Evolutionary conservation across 2,888 invertebrate species (phyloP).

Genomic region (Bedellia somnulentella): DNA sequence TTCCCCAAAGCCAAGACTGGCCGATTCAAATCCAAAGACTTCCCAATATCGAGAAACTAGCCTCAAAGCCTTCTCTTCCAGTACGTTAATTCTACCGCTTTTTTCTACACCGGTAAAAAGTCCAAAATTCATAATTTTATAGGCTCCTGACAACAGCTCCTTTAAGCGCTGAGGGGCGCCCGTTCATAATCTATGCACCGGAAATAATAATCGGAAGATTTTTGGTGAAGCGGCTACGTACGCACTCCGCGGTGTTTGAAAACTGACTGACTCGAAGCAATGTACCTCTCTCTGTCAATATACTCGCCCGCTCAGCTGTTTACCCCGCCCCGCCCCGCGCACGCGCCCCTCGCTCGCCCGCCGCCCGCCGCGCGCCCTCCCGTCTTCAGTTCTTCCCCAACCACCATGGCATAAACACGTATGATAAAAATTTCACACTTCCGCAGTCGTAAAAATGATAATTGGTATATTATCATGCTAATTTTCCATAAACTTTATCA

Average conservation of each 20-base stretch:
- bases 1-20: conserved; percentile 46
- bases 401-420: neutral
- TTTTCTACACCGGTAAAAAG: conserved; percentile 44
- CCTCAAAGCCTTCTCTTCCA: conserved; percentile 48
- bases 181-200: conserved; percentile 39
- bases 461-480: neutral
- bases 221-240: conserved; percentile 36
- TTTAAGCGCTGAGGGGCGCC: conserved; percentile 37
- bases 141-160: conserved; percentile 46
- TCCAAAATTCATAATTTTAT: conserved; percentile 61
- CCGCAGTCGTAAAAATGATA: too few relatives aligned
- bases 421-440: neutral
- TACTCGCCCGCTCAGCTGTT: conserved; percentile 63
- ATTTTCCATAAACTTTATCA: neutral
- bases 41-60: conserved; percentile 57
- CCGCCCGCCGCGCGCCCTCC: conserved; percentile 21
- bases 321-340: conserved; percentile 34
- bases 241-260: conserved; percentile 47
- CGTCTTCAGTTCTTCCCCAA: too few relatives aligned
- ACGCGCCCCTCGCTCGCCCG: conserved; percentile 27
- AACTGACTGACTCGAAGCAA: conserved; percentile 61
- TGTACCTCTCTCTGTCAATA: conserved; percentile 61
- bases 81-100: conserved; percentile 45
- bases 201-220: conserved; percentile 8
- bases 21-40: conserved; percentile 34